Conservation (phyloP, 2,113 vertebrate genomes). For the Melanerpes aurifrons region DNA sequence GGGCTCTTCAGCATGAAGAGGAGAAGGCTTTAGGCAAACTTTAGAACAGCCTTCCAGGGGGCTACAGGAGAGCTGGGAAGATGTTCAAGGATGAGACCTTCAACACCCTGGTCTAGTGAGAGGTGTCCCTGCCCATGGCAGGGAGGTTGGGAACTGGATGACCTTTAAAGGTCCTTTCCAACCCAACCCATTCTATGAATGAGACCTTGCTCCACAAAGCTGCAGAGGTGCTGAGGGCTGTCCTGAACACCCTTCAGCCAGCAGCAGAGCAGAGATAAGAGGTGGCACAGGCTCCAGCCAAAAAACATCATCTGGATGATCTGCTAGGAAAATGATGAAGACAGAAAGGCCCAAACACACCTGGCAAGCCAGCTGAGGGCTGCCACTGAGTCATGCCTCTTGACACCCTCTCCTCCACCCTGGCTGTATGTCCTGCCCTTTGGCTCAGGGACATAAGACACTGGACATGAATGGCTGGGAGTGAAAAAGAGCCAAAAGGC, state of each 20-base stretch:
- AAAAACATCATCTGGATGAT: background rate
- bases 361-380: background rate
- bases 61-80: too few relatives aligned
- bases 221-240: background rate
- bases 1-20: too few relatives aligned
- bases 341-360: background rate
- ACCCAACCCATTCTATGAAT: too few relatives aligned
- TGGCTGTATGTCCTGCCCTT: background rate
- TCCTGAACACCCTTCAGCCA: accelerated
- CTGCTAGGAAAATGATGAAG: background rate
- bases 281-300: accelerated
- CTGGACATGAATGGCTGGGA: accelerated
- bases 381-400: accelerated
- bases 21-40: too few relatives aligned
- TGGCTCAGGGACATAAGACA: background rate
- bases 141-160: too few relatives aligned
- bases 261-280: background rate
- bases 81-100: too few relatives aligned
- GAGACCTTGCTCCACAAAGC: background rate
- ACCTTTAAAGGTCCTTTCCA: too few relatives aligned
- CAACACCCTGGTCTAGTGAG: too few relatives aligned
- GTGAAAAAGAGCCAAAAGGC: background rate
- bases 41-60: too few relatives aligned
- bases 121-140: too few relatives aligned
- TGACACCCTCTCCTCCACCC: background rate